These are phyloP conservation scores for Egretta garzetta DNA, from an alignment of 2,113 vertebrate genomes.

Conservation along the genomic window DNA sequence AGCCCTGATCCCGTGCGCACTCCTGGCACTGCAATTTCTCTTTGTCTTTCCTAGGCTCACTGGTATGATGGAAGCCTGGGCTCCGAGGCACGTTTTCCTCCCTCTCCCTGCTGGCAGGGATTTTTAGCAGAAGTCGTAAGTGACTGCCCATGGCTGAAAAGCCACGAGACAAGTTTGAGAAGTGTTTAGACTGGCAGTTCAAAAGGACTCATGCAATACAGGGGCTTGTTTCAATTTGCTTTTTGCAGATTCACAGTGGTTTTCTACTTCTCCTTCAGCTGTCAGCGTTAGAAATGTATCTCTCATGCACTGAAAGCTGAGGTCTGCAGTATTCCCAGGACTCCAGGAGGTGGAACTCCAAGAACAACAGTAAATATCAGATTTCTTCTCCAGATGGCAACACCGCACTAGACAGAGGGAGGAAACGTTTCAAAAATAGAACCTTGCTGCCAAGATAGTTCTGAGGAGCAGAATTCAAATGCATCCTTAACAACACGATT, in stretches of 20 bases:
- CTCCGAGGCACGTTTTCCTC: background rate
- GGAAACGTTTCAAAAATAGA: background rate
- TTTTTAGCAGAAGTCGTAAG: background rate
- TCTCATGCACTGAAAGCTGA: background rate
- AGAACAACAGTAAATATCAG: slow-evolving; percentile 34
- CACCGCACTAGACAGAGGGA: background rate
- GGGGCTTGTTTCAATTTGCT: slow-evolving; percentile 8
- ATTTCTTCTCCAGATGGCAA: slow-evolving; percentile 48
- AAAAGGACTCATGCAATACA: background rate
- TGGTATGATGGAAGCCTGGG: background rate
- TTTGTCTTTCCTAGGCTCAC: background rate
- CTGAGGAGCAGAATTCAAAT: background rate
- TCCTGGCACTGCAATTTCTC: background rate
- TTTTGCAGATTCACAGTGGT: background rate
- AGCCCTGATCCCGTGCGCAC: fast-evolving
- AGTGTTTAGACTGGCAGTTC: background rate
- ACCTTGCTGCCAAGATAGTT: background rate
- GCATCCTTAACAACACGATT: background rate
- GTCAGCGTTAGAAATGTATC: background rate
- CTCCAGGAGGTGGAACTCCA: slow-evolving; percentile 58
- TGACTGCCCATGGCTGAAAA: background rate
- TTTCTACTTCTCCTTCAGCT: slow-evolving; percentile 13
- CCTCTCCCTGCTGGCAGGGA: background rate
- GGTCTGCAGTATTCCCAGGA: slow-evolving; percentile 56
- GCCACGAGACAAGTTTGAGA: background rate